phyloP scores from a whole-genome alignment of 2,888 invertebrate genomes.

The Drosophila gaucha region DNA sequence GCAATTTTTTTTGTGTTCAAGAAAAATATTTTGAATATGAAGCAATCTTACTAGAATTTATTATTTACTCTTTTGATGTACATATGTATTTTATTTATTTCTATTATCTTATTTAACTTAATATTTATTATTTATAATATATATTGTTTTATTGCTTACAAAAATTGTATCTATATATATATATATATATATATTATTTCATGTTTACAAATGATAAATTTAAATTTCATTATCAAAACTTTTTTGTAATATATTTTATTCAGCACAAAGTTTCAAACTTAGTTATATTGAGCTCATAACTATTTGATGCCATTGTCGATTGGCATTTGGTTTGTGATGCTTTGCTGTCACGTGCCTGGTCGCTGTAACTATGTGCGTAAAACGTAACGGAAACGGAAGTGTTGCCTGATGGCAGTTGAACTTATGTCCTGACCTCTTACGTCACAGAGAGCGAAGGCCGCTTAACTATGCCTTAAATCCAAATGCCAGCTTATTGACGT shows the following conservation, averaged over 20 bases:
- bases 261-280: neutral
- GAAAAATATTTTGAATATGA: no score
- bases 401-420: conserved; percentile 47
- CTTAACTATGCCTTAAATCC: conserved; percentile 63
- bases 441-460: conserved; percentile 32
- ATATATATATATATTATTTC: no score
- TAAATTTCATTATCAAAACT: no score
- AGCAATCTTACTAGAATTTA: no score
- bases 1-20: no score
- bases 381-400: conserved; percentile 57
- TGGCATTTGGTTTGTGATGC: conserved; percentile 2
- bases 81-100: no score
- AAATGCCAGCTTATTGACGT: conserved; percentile 49
- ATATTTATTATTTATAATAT: no score
- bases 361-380: conserved; percentile 34
- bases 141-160: no score
- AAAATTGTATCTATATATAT: no score
- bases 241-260: neutral
- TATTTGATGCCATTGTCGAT: conserved; percentile 35
- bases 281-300: neutral
- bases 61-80: no score
- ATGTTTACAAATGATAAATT: no score
- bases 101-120: no score
- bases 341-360: conserved; percentile 47
- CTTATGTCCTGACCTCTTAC: conserved; percentile 22